Conservation (phyloP, 2,113 vertebrate species). For the Dasyurus viverrinus region DNA sequence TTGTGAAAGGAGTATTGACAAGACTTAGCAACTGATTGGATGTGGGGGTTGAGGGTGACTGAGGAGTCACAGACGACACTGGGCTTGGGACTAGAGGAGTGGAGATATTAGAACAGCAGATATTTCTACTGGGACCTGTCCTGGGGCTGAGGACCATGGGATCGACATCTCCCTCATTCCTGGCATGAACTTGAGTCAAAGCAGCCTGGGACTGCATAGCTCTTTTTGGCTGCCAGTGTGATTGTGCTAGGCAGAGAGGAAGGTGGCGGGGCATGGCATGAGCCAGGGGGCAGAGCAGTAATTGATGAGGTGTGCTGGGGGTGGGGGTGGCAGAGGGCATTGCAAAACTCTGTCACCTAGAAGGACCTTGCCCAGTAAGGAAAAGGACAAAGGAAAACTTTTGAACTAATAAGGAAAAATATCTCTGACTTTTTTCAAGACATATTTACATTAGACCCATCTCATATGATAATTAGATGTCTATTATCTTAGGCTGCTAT, state of each 20-base stretch:
- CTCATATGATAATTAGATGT: background rate
- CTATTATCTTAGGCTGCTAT: background rate
- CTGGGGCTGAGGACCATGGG: background rate
- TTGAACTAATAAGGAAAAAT: background rate
- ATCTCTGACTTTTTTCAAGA: background rate
- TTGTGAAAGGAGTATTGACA: background rate
- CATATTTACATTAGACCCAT: slow-evolving; percentile 3
- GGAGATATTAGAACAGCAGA: background rate
- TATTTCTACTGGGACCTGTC: background rate
- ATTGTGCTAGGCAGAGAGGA: background rate
- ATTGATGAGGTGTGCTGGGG: background rate
- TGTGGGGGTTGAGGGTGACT: background rate
- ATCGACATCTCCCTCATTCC: background rate
- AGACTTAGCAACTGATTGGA: background rate
- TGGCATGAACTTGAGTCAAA: background rate
- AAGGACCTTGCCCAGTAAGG: slow-evolving; percentile 8
- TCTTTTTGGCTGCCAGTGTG: background rate
- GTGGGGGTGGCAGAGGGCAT: background rate
- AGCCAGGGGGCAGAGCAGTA: background rate
- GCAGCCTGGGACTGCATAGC: background rate
- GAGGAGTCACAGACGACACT: background rate
- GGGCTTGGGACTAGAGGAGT: background rate
- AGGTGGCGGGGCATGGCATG: background rate
- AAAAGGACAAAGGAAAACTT: background rate
- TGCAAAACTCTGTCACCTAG: background rate